Conservation (phyloP, 2,797 vertebrate species). For the Apogon talboti region DNA sequence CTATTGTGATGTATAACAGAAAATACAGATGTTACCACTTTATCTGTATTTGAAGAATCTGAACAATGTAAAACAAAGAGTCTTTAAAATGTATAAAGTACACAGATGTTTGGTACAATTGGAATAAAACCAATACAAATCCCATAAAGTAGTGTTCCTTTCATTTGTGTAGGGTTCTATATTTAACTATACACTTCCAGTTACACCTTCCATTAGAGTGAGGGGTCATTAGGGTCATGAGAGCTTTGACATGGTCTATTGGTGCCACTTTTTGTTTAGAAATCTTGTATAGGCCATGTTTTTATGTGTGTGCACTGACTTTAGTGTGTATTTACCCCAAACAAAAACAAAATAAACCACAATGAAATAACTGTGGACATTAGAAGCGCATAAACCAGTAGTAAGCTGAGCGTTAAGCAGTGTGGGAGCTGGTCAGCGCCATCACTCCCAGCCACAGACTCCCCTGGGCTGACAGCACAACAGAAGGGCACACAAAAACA, state of each 20-base stretch:
- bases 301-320: constrained; percentile 25
- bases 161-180: too few relatives aligned
- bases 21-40: too few relatives aligned
- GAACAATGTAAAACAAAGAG: too few relatives aligned
- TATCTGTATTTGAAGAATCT: too few relatives aligned
- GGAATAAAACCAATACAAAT: too few relatives aligned
- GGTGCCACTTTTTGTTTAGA: constrained; percentile 16
- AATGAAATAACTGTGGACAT: constrained; percentile 47
- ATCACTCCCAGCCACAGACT: constrained; percentile 58
- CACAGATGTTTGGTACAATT: too few relatives aligned
- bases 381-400: constrained; percentile 57
- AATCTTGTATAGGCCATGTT: neutral
- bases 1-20: too few relatives aligned
- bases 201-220: constrained; percentile 20
- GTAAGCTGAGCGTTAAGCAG: constrained; percentile 47
- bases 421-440: constrained; percentile 59
- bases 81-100: too few relatives aligned
- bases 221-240: constrained; percentile 22
- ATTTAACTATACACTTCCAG: neutral
- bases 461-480: constrained; percentile 59
- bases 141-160: too few relatives aligned
- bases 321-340: constrained; percentile 44
- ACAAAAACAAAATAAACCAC: constrained; percentile 42
- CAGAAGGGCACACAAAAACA: constrained; percentile 61
- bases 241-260: constrained; percentile 44